Conservation (phyloP, 2,888 invertebrate genomes). For the Gari tellinella region DNA sequence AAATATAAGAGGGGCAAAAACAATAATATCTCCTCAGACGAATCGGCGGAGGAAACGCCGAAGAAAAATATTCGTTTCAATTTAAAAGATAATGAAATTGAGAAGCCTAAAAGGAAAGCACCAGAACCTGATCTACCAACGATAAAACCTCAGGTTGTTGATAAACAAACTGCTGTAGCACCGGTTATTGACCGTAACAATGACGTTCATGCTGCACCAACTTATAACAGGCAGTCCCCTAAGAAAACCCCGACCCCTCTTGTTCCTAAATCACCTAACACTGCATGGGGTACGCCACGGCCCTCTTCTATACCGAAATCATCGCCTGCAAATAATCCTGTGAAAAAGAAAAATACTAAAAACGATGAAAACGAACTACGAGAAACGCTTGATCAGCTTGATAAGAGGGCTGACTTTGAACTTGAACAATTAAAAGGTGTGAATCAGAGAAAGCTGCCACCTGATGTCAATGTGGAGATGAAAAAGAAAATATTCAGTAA, state of each 20-base stretch:
- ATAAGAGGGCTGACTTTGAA: slow-evolving; percentile 51
- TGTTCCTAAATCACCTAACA: slow-evolving; percentile 12
- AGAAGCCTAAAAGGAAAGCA: not conserved
- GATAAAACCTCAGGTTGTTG: slow-evolving; percentile 5
- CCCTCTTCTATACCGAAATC: not conserved
- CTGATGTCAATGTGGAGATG: slow-evolving; percentile 50
- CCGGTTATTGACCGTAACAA: slow-evolving; percentile 3
- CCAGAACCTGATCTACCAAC: slow-evolving; percentile 15
- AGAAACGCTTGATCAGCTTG: slow-evolving; percentile 44
- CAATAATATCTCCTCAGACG: not conserved
- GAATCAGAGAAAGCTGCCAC: slow-evolving; percentile 42
- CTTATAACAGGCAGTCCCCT: not conserved
- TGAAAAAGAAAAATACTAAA: not conserved
- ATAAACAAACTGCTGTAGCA: slow-evolving; percentile 8
- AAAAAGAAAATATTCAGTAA: slow-evolving; percentile 58
- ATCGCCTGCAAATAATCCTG: not conserved
- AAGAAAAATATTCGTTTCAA: slow-evolving; percentile 53
- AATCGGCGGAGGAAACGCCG: not conserved
- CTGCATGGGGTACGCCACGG: not conserved
- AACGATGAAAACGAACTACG: slow-evolving; percentile 34
- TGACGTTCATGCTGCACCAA: slow-evolving; percentile 5
- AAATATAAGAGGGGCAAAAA: slow-evolving; percentile 2
- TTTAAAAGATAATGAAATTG: slow-evolving; percentile 12
- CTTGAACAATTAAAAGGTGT: slow-evolving; percentile 55
- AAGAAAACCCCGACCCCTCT: not conserved